phyloP scores from a whole-genome alignment of 30 jellyfish, hydroid and myxozoan genomes.

The Turritopsis rubra region DNA sequence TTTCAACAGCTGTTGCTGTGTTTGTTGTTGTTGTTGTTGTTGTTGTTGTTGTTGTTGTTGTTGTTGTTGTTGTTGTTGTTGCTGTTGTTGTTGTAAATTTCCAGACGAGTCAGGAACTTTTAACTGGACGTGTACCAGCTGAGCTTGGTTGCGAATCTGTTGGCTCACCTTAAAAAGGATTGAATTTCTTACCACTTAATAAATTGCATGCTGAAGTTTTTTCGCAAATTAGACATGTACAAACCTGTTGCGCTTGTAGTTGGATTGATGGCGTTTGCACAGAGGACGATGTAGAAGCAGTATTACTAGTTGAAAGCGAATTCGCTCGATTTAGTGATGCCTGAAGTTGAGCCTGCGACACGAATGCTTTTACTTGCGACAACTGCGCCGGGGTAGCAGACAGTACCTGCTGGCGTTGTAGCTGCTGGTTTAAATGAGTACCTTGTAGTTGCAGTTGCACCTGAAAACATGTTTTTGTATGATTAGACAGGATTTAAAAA shows the following conservation, averaged over 20 bases:
- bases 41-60: constrained; percentile 7
- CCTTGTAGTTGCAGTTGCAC: constrained; percentile 40
- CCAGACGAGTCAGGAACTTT: constrained; percentile 24
- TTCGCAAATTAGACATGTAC: background rate
- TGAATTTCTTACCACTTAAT: too few species aligned
- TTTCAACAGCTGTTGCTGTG: constrained; percentile 43
- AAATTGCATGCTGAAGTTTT: too few species aligned
- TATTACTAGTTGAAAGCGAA: constrained; percentile 20
- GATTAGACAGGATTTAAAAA: background rate
- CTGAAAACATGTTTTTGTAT: constrained; percentile 22
- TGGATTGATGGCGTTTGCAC: constrained; percentile 27
- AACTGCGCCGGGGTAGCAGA: constrained; percentile 47
- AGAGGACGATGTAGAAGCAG: constrained; percentile 27
- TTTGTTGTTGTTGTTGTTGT: constrained; percentile 49
- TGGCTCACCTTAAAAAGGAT: constrained; percentile 34
- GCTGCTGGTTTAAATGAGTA: constrained; percentile 32
- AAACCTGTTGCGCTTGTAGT: constrained; percentile 36
- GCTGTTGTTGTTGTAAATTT: background rate
- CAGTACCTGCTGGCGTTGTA: constrained; percentile 44
- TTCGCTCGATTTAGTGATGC: constrained; percentile 27
- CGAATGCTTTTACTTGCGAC: constrained; percentile 42
- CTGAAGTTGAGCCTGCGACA: constrained; percentile 47
- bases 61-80: constrained; percentile 24
- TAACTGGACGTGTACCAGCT: constrained; percentile 34
- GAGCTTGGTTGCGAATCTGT: constrained; percentile 39